Percentiles rank a stretch among this genome's conserved stretches.
Conservation (phyloP, 2,888 invertebrate genomes). For the Mesopsocus fuscifrons region DNA sequence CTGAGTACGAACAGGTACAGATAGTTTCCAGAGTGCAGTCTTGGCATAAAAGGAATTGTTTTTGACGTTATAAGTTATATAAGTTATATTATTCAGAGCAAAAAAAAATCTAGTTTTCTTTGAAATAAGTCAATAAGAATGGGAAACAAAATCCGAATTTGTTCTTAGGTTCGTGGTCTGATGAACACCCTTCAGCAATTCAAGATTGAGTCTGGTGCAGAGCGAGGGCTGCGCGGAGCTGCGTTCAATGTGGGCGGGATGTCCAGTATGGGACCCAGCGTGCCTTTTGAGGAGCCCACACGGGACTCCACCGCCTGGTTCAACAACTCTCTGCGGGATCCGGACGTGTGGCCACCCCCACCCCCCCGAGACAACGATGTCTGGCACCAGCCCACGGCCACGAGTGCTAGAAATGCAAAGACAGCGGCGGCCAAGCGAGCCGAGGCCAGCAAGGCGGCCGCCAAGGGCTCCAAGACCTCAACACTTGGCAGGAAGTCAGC, state of each 20-base stretch:
- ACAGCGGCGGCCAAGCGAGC: slow-evolving; percentile 22
- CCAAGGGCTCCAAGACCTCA: slow-evolving; percentile 26
- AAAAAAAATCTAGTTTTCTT: too few species aligned
- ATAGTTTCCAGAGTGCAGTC: too few species aligned
- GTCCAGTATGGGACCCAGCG: neutral
- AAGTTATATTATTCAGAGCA: too few species aligned
- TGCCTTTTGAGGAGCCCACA: slow-evolving; percentile 36
- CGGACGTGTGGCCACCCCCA: slow-evolving; percentile 32
- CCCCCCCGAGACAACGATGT: slow-evolving; percentile 54
- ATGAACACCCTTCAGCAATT: slow-evolving; percentile 57
- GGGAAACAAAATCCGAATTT: too few species aligned
- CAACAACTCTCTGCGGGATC: slow-evolving; percentile 34
- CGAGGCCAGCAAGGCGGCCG: slow-evolving; percentile 25
- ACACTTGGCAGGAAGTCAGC: slow-evolving; percentile 17
- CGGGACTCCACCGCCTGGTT: slow-evolving; percentile 66
- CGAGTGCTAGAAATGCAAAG: slow-evolving; percentile 43
- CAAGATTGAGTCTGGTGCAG: slow-evolving; percentile 42
- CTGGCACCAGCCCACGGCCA: slow-evolving; percentile 72
- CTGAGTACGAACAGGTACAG: slow-evolving; percentile 7
- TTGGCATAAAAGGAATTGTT: neutral
- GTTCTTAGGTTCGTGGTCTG: slow-evolving; percentile 58
- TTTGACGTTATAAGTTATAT: slow-evolving; percentile 1
- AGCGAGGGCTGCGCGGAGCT: slow-evolving; percentile 30
- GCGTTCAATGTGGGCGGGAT: neutral
- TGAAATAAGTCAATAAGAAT: too few species aligned